Conservation (phyloP, 64 coral and sea anemone species). For the Montipora efflorescens region DNA sequence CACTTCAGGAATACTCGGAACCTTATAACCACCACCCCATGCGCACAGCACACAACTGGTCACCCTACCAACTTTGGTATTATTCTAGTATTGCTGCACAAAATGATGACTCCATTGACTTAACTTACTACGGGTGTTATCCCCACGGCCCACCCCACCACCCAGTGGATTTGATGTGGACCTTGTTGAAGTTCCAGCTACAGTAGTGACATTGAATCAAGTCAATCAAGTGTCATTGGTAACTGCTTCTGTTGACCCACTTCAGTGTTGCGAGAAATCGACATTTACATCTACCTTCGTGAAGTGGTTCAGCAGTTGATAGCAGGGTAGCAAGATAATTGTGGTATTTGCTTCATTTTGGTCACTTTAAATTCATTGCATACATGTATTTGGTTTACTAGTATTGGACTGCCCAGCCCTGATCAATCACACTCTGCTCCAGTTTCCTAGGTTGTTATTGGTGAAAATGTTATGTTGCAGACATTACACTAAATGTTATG, state of each 20-base stretch:
- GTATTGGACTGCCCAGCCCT: background rate
- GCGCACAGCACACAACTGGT: conserved; percentile 41
- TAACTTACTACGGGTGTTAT: conserved; percentile 19
- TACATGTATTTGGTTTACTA: background rate
- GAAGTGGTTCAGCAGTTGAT: conserved; percentile 24
- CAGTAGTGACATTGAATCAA: background rate
- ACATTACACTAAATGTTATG: too few relatives aligned
- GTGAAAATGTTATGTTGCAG: too few relatives aligned
- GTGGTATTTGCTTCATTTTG: background rate
- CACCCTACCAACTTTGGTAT: conserved; percentile 26
- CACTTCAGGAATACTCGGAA: too few relatives aligned
- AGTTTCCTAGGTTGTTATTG: background rate
- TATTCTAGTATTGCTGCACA: conserved; percentile 16
- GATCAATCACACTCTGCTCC: background rate
- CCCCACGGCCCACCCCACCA: conserved; percentile 22
- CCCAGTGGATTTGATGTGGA: conserved; percentile 55
- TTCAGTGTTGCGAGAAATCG: conserved; percentile 31
- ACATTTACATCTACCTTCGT: conserved; percentile 29
- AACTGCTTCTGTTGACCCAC: conserved; percentile 26
- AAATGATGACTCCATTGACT: conserved; percentile 35
- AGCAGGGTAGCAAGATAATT: background rate
- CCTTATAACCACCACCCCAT: conserved; percentile 9
- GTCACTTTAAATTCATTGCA: background rate
- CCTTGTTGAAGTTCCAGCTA: conserved; percentile 47
- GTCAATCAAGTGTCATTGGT: background rate